Evolutionary conservation across 2,797 vertebrate species (phyloP), one percentile per base, ranked within the genome.

Genomic region (Hyperoplus immaculatus): DNA sequence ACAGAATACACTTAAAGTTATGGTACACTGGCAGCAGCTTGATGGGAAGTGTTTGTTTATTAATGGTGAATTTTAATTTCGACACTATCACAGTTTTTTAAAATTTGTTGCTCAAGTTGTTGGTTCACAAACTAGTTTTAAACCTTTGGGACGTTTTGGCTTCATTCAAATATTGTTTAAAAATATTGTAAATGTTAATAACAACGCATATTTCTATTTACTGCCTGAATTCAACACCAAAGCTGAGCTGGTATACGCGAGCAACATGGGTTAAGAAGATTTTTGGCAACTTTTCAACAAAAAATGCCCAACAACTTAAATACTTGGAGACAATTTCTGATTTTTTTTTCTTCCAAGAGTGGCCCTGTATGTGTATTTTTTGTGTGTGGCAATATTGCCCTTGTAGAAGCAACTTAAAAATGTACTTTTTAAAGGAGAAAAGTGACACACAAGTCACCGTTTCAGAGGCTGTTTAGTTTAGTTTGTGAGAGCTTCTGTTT

Each of bases 401-500:
- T 56, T 36, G 39, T 15, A 55, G 36, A 60, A 41, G 21, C 59
- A n/a, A n/a, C 15, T 56, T 18, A 18, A 72, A 54, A 42, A 9
- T 50, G 54, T 39, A 63, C 56, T 81, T 57, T 68, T 63, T 42
- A 70, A 70, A 78, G 56, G 42, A 75, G 64, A 64, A 85, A 90
- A 90, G 85, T 89, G 89, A 87, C 88, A 80, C 80, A 80, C 72
- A 63, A 61, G 59, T 75, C 55, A 68, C 47, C 29, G 58, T 84
- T 56, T 56, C 15, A 50, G 57, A 58, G 60, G 10, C 38, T 0
- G 72, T 58, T 43, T 29, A 15, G 2, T 73, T 29, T 49, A 38
- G 82, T 68, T 53, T 59, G 50, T 63, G 45, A 66, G 70, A 70
- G 49, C 8, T 46, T 67, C 38, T 4, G 69, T 69, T 62, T 62